These are phyloP conservation scores for Antechinus flavipes DNA, from an alignment of 2,113 vertebrate genomes.

Conservation along the genomic window DNA sequence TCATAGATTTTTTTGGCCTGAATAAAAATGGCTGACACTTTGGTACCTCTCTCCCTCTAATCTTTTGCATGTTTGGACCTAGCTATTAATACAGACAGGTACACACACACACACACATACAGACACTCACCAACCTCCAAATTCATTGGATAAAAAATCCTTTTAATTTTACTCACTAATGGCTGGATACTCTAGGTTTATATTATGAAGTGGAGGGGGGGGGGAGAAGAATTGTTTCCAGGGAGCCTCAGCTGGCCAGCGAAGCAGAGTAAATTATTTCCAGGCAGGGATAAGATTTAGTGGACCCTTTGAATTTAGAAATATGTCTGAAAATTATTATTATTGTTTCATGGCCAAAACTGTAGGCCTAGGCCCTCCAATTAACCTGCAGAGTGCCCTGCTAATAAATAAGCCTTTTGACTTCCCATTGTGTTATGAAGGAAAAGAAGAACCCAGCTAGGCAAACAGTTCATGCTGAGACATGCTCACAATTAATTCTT, in stretches of 20 bases:
- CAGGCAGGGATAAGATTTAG: constrained; percentile 5
- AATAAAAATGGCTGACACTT: not conserved
- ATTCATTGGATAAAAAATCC: not conserved
- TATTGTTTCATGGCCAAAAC: not conserved
- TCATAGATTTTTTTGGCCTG: not conserved
- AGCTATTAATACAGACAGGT: not conserved
- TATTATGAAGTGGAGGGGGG: not conserved
- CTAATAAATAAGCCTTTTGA: not conserved
- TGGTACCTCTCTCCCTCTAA: not conserved
- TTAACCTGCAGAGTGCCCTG: not conserved
- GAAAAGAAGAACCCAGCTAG: not conserved
- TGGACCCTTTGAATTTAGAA: constrained; percentile 2
- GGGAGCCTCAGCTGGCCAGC: not conserved
- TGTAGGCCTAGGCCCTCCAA: not conserved
- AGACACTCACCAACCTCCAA: not conserved
- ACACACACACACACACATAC: not conserved
- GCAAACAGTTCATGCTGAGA: constrained; percentile 2
- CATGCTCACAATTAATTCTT: constrained; percentile 23
- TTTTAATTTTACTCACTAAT: constrained; percentile 1
- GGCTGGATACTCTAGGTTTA: not conserved
- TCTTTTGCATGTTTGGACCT: not conserved
- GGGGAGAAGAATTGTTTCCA: not conserved
- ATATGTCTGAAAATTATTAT: constrained; percentile 18
- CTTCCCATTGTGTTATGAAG: not conserved
- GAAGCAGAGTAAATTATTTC: not conserved